Evolutionary conservation across 2,113 vertebrate species (phyloP).

Genomic region (Antechinus flavipes): DNA sequence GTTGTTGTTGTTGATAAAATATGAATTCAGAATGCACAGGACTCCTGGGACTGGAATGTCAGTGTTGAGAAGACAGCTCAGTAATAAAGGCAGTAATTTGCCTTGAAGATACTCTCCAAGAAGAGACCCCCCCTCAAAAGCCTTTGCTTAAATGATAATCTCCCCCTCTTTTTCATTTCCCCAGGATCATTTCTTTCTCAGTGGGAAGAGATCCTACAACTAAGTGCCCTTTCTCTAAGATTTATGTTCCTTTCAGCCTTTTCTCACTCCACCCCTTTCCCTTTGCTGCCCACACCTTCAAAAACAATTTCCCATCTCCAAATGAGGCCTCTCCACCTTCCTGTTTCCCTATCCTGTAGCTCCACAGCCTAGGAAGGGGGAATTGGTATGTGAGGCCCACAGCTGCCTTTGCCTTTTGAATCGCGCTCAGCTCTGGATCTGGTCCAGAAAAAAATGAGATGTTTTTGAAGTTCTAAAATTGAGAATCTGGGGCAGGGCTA

Average conservation of each 20-base stretch:
- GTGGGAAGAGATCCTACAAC: not conserved
- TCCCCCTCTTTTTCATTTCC: not conserved
- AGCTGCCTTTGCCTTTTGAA: not conserved
- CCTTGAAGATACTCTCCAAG: slow-evolving; percentile 46
- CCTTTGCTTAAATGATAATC: not conserved
- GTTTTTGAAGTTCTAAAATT: not conserved
- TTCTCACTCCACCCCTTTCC: not conserved
- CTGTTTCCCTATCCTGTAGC: slow-evolving; percentile 60
- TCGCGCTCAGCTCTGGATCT: not conserved
- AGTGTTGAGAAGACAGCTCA: slow-evolving; percentile 31
- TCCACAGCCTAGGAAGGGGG: not conserved
- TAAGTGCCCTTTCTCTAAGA: not conserved
- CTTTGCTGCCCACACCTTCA: slow-evolving; percentile 50
- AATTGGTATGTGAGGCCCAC: slow-evolving; percentile 26
- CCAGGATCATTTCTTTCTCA: not conserved
- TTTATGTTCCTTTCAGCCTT: not conserved
- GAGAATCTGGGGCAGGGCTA: not conserved
- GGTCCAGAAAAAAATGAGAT: not conserved
- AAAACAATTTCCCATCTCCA: slow-evolving; percentile 57
- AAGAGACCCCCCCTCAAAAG: not conserved
- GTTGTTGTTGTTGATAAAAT: not conserved
- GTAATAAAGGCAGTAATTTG: slow-evolving; percentile 50
- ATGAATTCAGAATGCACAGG: not conserved
- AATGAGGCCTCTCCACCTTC: slow-evolving; percentile 60
- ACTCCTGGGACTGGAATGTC: not conserved